phyloP scores from a whole-genome alignment of 2,113 vertebrate species.

The Gymnogyps californianus region DNA sequence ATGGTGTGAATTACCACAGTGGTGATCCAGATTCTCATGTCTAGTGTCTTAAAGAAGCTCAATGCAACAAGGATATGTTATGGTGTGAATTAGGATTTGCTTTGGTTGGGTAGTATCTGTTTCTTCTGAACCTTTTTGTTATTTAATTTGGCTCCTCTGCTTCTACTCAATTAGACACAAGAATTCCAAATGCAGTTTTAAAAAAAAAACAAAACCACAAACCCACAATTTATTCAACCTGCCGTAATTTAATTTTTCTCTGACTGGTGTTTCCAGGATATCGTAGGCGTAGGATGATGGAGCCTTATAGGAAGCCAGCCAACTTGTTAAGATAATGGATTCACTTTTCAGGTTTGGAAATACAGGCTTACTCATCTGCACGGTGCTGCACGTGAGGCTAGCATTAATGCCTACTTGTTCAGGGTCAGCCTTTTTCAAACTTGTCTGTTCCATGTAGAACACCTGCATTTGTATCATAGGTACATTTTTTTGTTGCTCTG shows the following conservation, averaged over 20 bases:
- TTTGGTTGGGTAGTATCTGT: not conserved
- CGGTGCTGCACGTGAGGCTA: not conserved
- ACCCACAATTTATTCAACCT: not conserved
- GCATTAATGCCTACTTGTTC: not conserved
- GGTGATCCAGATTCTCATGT: not conserved
- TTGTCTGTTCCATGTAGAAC: not conserved
- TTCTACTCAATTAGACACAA: not conserved
- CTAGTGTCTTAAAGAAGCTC: not conserved
- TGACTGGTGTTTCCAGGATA: not conserved
- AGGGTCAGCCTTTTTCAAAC: not conserved
- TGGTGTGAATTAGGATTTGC: not conserved
- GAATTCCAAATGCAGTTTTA: not conserved
- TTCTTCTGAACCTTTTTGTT: not conserved
- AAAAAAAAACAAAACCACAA: rapidly evolving
- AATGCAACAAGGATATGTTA: not conserved
- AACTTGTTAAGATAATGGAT: not conserved
- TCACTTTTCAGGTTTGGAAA: not conserved
- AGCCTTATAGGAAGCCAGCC: not conserved
- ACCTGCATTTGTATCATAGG: not conserved
- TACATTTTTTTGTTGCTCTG: not conserved
- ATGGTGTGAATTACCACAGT: not conserved
- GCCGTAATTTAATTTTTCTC: not conserved
- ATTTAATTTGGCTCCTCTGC: not conserved
- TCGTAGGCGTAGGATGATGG: not conserved
- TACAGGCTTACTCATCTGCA: not conserved